Evolutionary conservation across 2,888 invertebrate genomes (phyloP).

Genomic region (Parnassius apollo): DNA sequence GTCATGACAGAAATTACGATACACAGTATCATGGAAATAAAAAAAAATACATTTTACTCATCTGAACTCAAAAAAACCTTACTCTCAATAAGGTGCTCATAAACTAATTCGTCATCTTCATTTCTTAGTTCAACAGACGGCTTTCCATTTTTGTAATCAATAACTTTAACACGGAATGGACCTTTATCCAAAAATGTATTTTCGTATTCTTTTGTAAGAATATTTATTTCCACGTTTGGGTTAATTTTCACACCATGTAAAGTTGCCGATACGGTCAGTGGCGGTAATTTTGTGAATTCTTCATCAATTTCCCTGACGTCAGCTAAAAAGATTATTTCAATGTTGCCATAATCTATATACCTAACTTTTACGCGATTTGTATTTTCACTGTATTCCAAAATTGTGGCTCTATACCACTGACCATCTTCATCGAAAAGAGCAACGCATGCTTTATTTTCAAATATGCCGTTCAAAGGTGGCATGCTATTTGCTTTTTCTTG

Average conservation of each 20-base stretch:
- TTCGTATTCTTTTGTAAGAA: slow-evolving; percentile 49
- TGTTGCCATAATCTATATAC: slow-evolving; percentile 89
- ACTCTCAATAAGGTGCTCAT: slow-evolving; percentile 53
- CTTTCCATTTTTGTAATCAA: slow-evolving; percentile 38
- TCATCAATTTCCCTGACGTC: slow-evolving; percentile 73
- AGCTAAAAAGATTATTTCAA: slow-evolving; percentile 69
- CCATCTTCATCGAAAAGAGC: slow-evolving; percentile 82
- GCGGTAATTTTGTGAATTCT: slow-evolving; percentile 75
- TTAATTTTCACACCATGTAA: slow-evolving; percentile 61
- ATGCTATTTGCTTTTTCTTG: slow-evolving; percentile 64
- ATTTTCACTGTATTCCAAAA: slow-evolving; percentile 73
- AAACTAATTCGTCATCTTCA: slow-evolving; percentile 47
- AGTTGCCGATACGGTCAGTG: slow-evolving; percentile 73
- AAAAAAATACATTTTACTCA: too few species aligned
- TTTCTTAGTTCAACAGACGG: slow-evolving; percentile 59
- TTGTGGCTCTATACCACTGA: slow-evolving; percentile 86
- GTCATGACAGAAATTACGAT: too few species aligned
- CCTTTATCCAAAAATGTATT: slow-evolving; percentile 56
- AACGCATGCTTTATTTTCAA: slow-evolving; percentile 82
- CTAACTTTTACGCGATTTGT: slow-evolving; percentile 78
- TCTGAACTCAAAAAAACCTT: slow-evolving; percentile 34
- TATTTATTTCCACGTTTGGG: slow-evolving; percentile 50
- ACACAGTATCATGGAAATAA: too few species aligned
- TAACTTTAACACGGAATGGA: slow-evolving; percentile 56
- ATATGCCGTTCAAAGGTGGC: slow-evolving; percentile 65